These are phyloP conservation scores for Labrus mixtus DNA, from an alignment of 2,113 vertebrate species.

Conservation along the genomic window DNA sequence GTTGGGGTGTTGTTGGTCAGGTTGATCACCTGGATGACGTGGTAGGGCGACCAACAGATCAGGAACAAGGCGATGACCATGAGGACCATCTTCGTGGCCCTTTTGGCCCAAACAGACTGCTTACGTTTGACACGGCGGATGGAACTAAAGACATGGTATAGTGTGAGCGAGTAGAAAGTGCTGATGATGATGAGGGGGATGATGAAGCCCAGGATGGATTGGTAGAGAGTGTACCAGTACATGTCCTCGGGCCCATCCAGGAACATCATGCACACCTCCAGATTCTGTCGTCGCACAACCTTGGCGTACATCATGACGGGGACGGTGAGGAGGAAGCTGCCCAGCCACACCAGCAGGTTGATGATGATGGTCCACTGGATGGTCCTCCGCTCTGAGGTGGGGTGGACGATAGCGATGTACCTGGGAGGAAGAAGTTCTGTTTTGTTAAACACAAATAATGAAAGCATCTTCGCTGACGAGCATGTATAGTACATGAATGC, in stretches of 20 bases:
- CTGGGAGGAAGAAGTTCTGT: slow-evolving; percentile 54
- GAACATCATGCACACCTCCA: slow-evolving; percentile 83
- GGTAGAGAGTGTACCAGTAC: slow-evolving; percentile 89
- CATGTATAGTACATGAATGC: too few relatives aligned
- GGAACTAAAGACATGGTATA: slow-evolving; percentile 88
- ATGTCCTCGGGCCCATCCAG: slow-evolving; percentile 84
- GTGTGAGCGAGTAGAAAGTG: slow-evolving; percentile 86
- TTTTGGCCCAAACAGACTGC: slow-evolving; percentile 83
- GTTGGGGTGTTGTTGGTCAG: slow-evolving; percentile 81
- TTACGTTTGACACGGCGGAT: slow-evolving; percentile 84
- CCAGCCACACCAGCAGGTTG: slow-evolving; percentile 85
- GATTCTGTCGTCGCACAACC: slow-evolving; percentile 69
- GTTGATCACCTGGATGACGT: slow-evolving; percentile 87
- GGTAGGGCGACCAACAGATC: slow-evolving; percentile 87
- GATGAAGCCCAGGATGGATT: slow-evolving; percentile 86
- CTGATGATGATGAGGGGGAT: slow-evolving; percentile 86
- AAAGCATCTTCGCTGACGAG: too few relatives aligned
- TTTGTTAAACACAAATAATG: background rate
- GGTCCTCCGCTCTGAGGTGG: slow-evolving; percentile 84
- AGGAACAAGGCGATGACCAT: slow-evolving; percentile 87
- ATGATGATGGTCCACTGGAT: slow-evolving; percentile 85
- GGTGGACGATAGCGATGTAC: slow-evolving; percentile 86
- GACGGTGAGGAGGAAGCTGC: slow-evolving; percentile 84
- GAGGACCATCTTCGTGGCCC: slow-evolving; percentile 86
- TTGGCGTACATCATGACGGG: slow-evolving; percentile 86